Percentiles rank a stretch among this genome's conserved stretches.
Conservation (phyloP, 1,140 invertebrate species). For the Campodea augens region DNA sequence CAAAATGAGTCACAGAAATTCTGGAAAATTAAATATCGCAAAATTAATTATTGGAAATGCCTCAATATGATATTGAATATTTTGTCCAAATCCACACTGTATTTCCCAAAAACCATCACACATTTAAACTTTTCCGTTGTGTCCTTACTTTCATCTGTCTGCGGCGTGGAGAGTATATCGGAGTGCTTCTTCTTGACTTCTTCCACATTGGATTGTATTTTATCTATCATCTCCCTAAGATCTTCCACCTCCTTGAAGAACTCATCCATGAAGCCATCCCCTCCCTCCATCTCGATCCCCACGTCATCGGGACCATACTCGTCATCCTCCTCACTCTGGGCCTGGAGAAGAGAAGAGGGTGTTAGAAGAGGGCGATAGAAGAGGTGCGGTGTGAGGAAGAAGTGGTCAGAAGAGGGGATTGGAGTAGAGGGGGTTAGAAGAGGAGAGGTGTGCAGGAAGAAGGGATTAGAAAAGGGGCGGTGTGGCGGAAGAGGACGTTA, state of each 20-base stretch:
- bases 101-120: not conserved
- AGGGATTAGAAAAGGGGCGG: no score
- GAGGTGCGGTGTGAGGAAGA: no score
- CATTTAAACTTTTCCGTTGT: constrained; percentile 3
- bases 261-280: constrained; percentile 87
- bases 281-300: constrained; percentile 70
- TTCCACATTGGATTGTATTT: constrained; percentile 38
- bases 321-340: constrained; percentile 81
- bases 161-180: constrained; percentile 38
- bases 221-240: constrained; percentile 37
- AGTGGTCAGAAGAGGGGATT: no score
- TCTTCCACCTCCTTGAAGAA: constrained; percentile 81
- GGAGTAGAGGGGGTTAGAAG: no score
- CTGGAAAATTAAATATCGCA: constrained; percentile 3
- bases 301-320: constrained; percentile 78
- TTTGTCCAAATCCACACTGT: not conserved
- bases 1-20: not conserved
- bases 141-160: constrained; percentile 40
- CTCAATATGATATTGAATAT: not conserved
- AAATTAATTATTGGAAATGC: not conserved
- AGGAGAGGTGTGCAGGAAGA: no score
- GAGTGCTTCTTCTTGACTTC: constrained; percentile 43
- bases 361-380: no score
- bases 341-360: constrained; percentile 38
- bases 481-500: no score